Conservation (phyloP, 2,888 invertebrate species). For the Drosophila aldrichi region DNA sequence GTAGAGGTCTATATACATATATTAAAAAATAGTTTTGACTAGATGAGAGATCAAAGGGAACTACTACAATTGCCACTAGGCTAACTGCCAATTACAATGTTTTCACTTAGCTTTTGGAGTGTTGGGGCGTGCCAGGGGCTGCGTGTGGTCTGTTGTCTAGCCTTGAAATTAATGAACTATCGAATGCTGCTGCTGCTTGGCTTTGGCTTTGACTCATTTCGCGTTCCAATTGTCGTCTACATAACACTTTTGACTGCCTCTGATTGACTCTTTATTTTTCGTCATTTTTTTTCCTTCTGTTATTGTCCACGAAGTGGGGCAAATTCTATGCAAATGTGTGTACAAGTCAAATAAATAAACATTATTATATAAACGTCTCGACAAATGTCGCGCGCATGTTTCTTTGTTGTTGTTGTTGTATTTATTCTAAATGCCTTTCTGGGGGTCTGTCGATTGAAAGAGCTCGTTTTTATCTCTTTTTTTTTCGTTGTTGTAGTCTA, state of each 20-base stretch:
- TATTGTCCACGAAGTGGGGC: conserved; percentile 72
- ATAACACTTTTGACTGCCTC: conserved; percentile 38
- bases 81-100: conserved; percentile 44
- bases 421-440: conserved; percentile 24
- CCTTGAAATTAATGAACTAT: conserved; percentile 55
- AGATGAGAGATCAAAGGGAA: conserved; percentile 44
- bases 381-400: conserved; percentile 47
- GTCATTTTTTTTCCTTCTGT: conserved; percentile 19
- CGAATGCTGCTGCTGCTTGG: conserved; percentile 16
- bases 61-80: conserved; percentile 34
- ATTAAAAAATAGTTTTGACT: conserved; percentile 9
- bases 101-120: background rate
- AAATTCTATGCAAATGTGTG: conserved; percentile 74
- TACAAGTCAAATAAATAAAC: conserved; percentile 72
- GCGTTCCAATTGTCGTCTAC: conserved; percentile 58
- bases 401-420: background rate
- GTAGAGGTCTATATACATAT: background rate
- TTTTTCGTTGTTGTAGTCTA: background rate
- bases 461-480: conserved; percentile 43
- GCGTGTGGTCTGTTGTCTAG: conserved; percentile 27
- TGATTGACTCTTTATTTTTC: conserved; percentile 53
- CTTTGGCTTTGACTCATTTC: conserved; percentile 69
- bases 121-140: conserved; percentile 3
- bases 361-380: conserved; percentile 74
- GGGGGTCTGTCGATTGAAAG: conserved; percentile 38